A percentile compares a stretch with the other conserved stretches of the same genome.
phyloP scores from a whole-genome alignment of 2,797 vertebrate genomes.

The Dryobates pubescens region DNA sequence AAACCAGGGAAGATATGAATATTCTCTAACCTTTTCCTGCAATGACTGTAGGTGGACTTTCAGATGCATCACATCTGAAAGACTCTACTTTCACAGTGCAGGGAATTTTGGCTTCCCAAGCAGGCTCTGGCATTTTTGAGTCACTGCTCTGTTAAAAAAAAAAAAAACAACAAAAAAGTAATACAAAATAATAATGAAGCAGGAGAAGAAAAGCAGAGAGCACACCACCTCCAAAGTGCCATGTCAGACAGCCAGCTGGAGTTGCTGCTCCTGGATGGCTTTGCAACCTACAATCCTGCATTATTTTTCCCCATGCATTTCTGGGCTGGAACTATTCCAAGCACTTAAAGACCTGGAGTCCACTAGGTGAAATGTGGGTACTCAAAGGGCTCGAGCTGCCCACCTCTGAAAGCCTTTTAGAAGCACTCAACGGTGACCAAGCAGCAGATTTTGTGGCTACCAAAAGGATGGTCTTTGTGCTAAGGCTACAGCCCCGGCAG shows the following conservation, averaged over 20 bases:
- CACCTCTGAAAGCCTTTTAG: neutral
- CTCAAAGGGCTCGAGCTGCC: neutral
- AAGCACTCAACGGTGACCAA: neutral
- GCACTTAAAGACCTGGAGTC: neutral
- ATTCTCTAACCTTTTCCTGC: constrained; percentile 38
- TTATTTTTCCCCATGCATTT: neutral
- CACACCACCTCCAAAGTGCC: neutral
- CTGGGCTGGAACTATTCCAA: neutral
- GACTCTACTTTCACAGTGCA: neutral
- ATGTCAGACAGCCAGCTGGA: neutral
- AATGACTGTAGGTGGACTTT: constrained; percentile 36
- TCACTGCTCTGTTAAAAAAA: constrained; percentile 13
- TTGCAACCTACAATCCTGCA: neutral
- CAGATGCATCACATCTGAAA: constrained; percentile 20
- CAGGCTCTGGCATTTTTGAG: constrained; percentile 24
- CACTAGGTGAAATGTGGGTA: neutral
- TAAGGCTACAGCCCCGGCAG: neutral
- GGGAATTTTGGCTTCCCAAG: constrained; percentile 18
- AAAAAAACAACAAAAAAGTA: no score
- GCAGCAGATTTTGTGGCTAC: neutral
- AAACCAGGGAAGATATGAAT: constrained; percentile 23
- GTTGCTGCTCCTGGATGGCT: neutral
- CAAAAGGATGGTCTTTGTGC: neutral
- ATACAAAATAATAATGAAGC: neutral
- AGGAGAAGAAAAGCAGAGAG: neutral